A percentile compares a stretch with the other conserved stretches of the same genome.
phyloP scores from a whole-genome alignment of 2,797 vertebrate species.

The Siniperca scherzeri region DNA sequence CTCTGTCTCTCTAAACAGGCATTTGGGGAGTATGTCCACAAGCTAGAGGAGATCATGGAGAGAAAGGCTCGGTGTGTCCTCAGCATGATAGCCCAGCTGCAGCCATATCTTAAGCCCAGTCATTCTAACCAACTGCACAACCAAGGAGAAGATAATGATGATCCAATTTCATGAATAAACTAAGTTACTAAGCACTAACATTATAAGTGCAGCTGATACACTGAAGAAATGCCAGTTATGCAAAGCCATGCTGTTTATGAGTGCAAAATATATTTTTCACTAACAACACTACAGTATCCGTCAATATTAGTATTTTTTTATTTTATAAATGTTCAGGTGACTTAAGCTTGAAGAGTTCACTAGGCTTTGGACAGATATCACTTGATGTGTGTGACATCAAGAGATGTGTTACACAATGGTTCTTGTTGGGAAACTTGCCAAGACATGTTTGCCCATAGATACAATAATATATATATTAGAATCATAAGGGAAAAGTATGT shows the following conservation, averaged over 20 bases:
- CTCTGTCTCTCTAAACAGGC: conserved; percentile 77
- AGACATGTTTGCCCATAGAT: neutral
- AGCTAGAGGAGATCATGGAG: conserved; percentile 88
- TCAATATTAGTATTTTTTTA: neutral
- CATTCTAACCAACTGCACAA: conserved; percentile 22
- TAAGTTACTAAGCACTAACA: conserved; percentile 15
- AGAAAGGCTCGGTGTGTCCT: conserved; percentile 87
- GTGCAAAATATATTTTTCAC: neutral
- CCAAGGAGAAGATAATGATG: conserved; percentile 15
- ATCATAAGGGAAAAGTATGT: neutral
- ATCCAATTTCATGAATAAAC: conserved; percentile 34
- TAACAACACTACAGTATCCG: neutral
- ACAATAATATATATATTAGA: neutral
- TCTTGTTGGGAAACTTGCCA: neutral
- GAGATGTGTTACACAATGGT: neutral
- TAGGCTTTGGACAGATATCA: neutral
- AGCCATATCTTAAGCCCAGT: conserved; percentile 75
- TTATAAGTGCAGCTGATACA: neutral
- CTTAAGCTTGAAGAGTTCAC: neutral
- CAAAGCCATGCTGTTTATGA: neutral
- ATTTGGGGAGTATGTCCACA: conserved; percentile 87
- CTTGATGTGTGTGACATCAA: conserved; percentile 5
- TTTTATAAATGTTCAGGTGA: neutral
- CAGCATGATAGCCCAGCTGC: conserved; percentile 86
- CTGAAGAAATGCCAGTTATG: neutral